Base-by-base conservation (phyloP, 2,888 invertebrate species). In the Serripes groenlandicus region DNA sequence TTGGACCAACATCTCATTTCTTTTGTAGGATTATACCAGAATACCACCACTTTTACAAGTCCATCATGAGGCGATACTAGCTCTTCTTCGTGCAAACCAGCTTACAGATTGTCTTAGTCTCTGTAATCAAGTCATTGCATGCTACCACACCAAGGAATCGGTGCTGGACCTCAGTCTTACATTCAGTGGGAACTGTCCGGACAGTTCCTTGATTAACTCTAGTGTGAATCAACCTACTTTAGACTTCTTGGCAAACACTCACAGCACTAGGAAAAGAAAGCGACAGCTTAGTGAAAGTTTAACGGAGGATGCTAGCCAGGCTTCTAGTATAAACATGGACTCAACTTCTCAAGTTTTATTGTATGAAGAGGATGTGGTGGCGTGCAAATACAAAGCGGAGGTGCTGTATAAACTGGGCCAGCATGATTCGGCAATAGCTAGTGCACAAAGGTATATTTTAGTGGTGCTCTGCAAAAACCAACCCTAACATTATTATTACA, bases 371-470 rank as follows among this genome's bases (percentile, higher is more conserved):
- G 84, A 88, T 73, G 75, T 79, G 18, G 52, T 86, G 21, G 76
- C 82, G 3, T 49, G 81, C 64, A 81, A 84, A 35, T 84, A 78
- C 75, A 90, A 89, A 75, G 86, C 89, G 32, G 83, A 87, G 30
- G 85, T 85, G n/a, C 78, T 87, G 26, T 68, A 80, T n/a, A 79
- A 79, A 30, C 72, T 86, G 49, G 87, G 83, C 35, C 83, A 88
- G 30, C 58, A 76, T 21, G 60, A 80, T 34, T 60, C 71, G 34
- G 88, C 88, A 52, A 54, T 87, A 15, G 56, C 62, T 9, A 84
- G 85, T 77, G 60, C 87, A 49, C 78, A 87, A 54, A 83, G 83
- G 88, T 89, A 35, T 56, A 75, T n/a, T n/a, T n/a, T n/a, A n/a
- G n/a, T n/a, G n/a, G n/a, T n/a, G n/a, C n/a, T n/a, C n/a, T n/a